Base-by-base conservation (phyloP, 1,140 invertebrate species). In the Aphis craccivora region DNA sequence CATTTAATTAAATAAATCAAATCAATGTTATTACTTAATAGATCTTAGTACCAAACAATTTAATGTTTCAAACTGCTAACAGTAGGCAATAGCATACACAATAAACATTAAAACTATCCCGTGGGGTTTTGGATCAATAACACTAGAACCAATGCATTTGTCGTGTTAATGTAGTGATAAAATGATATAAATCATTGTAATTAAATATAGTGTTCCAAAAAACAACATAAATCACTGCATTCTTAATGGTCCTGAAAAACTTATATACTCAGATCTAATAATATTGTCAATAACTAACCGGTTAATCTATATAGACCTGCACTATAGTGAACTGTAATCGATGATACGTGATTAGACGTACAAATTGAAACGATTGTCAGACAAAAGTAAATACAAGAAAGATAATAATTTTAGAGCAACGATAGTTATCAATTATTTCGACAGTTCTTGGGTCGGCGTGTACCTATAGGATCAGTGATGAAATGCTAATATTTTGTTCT, bases 401-500 rank as follows among this genome's bases (percentile, higher is more conserved):
- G 84, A 86, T 45, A 45, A 86, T 86, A 45, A 86, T 86, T 30
- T 86, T 45, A 25, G 25, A 86, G 23, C 30, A 86, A 30, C 84
- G 84, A 86, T 30, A n/a, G 23, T 86, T 86, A 86, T 86, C 40
- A 45, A 86, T 86, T 86, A 86, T 86, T 86, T 45, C 40, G 43
- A 30, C 25, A 45, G 37, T 48, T n/a, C 84, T 45, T 30, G 84
- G 25, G 84, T 45, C 25, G 8, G 22, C 18, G 30, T n/a, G 30
- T 76, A 76, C 30, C 30, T n/a, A 14, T n/a, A 76, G 60, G 60
- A 76, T 43, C 51, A 20, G 90, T 48, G 43, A 60, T 60, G 53
- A 90, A 90, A 91, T 91, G 90, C 90, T 81, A 91, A 91, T 91
- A 81, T 83, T 81, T 35, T 48, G 90, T 51, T 81, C 60, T 45